These are phyloP conservation scores for Metridium senile DNA, from an alignment of 92 coral and sea anemone genomes.

Conservation along the genomic window DNA sequence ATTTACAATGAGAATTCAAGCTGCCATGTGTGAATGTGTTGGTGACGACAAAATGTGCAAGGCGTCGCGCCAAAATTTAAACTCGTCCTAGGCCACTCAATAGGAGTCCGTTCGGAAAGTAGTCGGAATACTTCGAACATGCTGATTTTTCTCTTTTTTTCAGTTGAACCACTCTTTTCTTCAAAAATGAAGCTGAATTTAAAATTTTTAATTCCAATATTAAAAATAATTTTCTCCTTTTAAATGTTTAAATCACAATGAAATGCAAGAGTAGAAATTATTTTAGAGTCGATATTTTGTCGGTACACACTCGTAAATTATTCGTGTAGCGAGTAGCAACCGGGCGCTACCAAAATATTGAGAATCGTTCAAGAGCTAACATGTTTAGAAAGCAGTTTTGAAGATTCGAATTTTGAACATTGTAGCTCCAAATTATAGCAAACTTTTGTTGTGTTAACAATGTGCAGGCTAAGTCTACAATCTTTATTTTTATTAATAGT, in stretches of 20 bases:
- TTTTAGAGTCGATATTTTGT: not conserved
- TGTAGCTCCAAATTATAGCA: too few relatives aligned
- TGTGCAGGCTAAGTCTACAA: not conserved
- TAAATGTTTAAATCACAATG: too few relatives aligned
- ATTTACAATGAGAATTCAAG: not conserved
- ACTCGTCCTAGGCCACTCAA: conserved; percentile 17
- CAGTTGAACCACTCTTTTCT: too few relatives aligned
- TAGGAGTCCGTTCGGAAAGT: conserved; percentile 3
- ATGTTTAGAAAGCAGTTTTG: not conserved
- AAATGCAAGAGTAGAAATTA: too few relatives aligned
- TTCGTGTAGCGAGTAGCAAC: not conserved
- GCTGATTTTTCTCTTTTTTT: not conserved
- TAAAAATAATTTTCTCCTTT: not conserved
- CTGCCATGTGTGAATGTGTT: not conserved
- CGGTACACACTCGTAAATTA: not conserved
- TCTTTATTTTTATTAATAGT: not conserved
- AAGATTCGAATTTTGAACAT: not conserved
- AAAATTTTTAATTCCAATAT: not conserved
- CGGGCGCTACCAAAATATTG: not conserved
- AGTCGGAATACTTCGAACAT: not conserved
- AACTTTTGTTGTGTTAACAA: too few relatives aligned
- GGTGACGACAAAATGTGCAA: conserved; percentile 19
- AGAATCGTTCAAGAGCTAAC: not conserved
- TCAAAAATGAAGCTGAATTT: too few relatives aligned
- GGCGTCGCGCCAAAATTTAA: conserved; percentile 51